Conservation (phyloP, 2,113 vertebrate species). For the Pangasianodon hypophthalmus region DNA sequence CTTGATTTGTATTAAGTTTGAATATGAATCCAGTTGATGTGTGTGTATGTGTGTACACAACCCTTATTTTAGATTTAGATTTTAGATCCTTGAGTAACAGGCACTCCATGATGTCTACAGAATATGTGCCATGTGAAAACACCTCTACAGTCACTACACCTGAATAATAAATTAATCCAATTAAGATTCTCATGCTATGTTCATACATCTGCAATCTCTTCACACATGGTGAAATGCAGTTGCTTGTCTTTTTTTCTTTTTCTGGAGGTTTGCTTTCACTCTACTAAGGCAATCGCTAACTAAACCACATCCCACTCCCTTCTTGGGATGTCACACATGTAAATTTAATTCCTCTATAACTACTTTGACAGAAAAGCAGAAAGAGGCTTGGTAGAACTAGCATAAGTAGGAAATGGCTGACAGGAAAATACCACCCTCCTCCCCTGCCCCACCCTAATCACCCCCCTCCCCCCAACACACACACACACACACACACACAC, state of each 20-base stretch:
- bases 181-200: background rate
- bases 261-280: background rate
- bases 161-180: conserved; percentile 13
- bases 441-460: background rate
- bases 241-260: background rate
- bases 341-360: conserved; percentile 8
- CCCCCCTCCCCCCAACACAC: background rate
- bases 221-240: background rate
- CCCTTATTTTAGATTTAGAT: background rate
- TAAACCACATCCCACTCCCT: background rate
- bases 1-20: background rate
- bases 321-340: conserved; percentile 12
- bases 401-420: conserved; percentile 29
- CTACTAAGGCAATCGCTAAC: background rate
- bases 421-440: conserved; percentile 16
- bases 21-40: background rate
- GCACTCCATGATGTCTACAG: no score
- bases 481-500: conserved; percentile 4
- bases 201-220: background rate
- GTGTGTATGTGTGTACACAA: background rate
- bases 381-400: background rate
- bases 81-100: background rate
- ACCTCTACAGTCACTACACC: background rate
- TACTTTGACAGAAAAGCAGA: conserved; percentile 36
- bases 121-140: background rate